Percentiles rank a stretch among this genome's conserved stretches.
Conservation (phyloP, 2,888 invertebrate genomes). For the Scaptomyza reducta region DNA sequence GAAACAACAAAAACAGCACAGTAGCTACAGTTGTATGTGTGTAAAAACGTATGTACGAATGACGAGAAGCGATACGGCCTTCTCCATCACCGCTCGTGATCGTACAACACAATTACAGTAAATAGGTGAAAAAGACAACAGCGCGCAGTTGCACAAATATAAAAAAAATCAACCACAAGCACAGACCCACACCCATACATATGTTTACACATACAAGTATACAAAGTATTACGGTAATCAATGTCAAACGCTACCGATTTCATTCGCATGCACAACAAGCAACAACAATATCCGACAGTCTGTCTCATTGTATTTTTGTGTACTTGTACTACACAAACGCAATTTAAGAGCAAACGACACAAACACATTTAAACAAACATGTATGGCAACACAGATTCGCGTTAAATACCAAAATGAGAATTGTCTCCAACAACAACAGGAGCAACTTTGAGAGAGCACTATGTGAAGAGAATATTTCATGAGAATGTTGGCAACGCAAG, state of each 20-base stretch:
- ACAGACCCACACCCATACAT: conserved; percentile 21
- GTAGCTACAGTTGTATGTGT: conserved; percentile 2
- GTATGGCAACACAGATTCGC: conserved; percentile 43
- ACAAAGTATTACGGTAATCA: conserved; percentile 79
- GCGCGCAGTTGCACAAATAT: conserved; percentile 73
- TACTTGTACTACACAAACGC: conserved; percentile 50
- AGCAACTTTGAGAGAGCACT: conserved; percentile 22
- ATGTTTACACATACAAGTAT: conserved; percentile 21
- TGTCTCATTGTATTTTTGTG: conserved; percentile 49
- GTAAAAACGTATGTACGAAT: conserved; percentile 8
- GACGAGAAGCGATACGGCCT: conserved; percentile 64
- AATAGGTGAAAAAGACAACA: conserved; percentile 75
- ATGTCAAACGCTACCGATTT: conserved; percentile 79
- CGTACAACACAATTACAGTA: conserved; percentile 75
- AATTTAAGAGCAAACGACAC: conserved; percentile 56
- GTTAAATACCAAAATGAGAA: conserved; percentile 66
- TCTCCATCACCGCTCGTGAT: conserved; percentile 63
- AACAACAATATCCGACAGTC: conserved; percentile 55
- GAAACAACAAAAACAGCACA: conserved; percentile 18
- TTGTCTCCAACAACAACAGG: conserved; percentile 37
- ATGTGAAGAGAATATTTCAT: conserved; percentile 26
- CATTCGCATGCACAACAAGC: conserved; percentile 63
- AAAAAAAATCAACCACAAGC: conserved; percentile 38
- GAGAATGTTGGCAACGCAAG: conserved; percentile 4
- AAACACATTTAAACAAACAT: conserved; percentile 27